These are phyloP conservation scores for Oreortyx pictus DNA, from an alignment of 2,797 vertebrate species.

Conservation along the genomic window DNA sequence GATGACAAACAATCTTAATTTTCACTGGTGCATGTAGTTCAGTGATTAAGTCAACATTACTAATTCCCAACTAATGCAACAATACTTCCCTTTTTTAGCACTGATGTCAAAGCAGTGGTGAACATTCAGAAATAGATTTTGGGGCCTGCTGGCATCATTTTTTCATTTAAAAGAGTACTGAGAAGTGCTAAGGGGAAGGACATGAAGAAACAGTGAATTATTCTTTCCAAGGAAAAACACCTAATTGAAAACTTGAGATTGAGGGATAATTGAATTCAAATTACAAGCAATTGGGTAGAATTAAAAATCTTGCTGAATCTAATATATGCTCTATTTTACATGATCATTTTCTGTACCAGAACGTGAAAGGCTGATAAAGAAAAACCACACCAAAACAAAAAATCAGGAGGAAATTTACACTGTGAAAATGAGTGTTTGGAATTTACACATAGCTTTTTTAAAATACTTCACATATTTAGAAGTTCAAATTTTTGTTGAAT, in stretches of 20 bases:
- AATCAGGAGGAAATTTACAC: background rate
- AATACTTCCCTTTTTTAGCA: background rate
- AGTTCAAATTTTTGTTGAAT: background rate
- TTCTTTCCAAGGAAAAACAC: background rate
- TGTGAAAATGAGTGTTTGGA: background rate
- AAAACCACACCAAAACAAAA: background rate
- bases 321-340: background rate
- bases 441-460: background rate
- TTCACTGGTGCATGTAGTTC: background rate
- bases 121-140: background rate
- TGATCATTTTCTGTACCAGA: background rate
- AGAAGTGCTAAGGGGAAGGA: background rate
- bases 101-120: background rate
- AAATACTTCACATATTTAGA: background rate
- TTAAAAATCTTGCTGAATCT: background rate
- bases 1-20: background rate
- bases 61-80: background rate
- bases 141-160: background rate
- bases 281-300: background rate
- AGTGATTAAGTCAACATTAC: background rate
- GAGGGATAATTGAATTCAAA: background rate
- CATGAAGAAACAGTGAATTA: background rate
- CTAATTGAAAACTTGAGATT: constrained; percentile 22
- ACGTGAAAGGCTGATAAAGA: background rate
- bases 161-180: background rate